Evolutionary conservation across 2,113 vertebrate genomes (phyloP).

Genomic region (Chaetops frenatus): DNA sequence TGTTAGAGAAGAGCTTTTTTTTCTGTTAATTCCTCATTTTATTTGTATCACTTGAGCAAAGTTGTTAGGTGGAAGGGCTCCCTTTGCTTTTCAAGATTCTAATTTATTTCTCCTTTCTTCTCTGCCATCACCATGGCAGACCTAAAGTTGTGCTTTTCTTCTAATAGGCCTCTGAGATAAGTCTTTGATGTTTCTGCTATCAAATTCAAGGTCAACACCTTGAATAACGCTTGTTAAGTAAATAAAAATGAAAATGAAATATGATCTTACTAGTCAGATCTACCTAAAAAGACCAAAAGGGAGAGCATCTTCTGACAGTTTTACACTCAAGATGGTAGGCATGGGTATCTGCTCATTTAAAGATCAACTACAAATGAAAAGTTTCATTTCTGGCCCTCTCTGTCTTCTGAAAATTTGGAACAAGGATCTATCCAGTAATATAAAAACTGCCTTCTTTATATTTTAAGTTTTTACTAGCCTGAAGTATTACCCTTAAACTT

Average conservation of each 20-base stretch:
- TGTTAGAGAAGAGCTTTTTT: neutral
- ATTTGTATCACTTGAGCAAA: neutral
- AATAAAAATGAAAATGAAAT: neutral
- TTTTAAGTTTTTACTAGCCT: neutral
- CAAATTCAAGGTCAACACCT: neutral
- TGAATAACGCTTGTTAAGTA: neutral
- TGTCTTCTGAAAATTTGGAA: neutral
- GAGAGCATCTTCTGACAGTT: neutral
- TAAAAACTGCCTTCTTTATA: neutral
- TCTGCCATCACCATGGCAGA: neutral
- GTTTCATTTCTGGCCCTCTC: neutral
- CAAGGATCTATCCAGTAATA: neutral
- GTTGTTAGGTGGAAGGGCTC: neutral
- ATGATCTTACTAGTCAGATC: neutral
- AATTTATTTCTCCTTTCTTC: neutral
- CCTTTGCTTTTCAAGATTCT: neutral
- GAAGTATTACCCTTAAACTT: neutral
- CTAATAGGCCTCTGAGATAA: neutral
- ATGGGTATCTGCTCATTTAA: neutral
- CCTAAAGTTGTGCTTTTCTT: neutral
- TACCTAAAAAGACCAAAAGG: neutral
- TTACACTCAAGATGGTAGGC: neutral
- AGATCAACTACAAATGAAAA: neutral
- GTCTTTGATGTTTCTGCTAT: neutral
- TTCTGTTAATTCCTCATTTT: neutral